Evolutionary conservation across 2,797 vertebrate genomes (phyloP).

Genomic region (Peromyscus eremicus): DNA sequence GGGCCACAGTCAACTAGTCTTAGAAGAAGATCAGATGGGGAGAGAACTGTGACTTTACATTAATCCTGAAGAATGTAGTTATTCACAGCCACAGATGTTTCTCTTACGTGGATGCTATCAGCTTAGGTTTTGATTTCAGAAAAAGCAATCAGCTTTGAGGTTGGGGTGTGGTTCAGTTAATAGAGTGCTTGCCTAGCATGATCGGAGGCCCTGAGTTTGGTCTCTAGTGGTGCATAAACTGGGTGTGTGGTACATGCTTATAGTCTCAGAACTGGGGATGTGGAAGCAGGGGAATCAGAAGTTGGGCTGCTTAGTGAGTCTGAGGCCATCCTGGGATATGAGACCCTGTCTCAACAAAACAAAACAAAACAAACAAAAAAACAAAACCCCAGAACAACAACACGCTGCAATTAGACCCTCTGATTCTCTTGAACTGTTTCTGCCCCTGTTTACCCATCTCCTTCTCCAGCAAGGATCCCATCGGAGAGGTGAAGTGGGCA

Average conservation of each 20-base stretch:
- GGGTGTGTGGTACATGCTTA: neutral
- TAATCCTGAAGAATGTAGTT: neutral
- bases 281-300: neutral
- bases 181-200: neutral
- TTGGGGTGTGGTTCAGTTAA: neutral
- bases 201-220: neutral
- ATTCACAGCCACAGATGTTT: rapidly evolving
- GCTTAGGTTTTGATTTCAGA: conserved; percentile 14
- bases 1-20: neutral
- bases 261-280: neutral
- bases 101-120: neutral
- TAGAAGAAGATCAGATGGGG: neutral
- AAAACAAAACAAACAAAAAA: neutral
- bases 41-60: neutral
- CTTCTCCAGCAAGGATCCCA: neutral
- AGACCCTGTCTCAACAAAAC: neutral
- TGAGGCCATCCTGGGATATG: neutral
- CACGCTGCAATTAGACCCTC: neutral
- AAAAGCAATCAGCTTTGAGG: neutral
- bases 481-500: neutral
- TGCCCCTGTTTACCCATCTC: neutral
- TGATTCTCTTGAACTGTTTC: neutral
- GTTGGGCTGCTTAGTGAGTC: neutral
- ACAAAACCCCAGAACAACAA: neutral
- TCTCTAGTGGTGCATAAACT: neutral